phyloP scores from a whole-genome alignment of 2,113 vertebrate genomes.

The Ranitomeya variabilis region DNA sequence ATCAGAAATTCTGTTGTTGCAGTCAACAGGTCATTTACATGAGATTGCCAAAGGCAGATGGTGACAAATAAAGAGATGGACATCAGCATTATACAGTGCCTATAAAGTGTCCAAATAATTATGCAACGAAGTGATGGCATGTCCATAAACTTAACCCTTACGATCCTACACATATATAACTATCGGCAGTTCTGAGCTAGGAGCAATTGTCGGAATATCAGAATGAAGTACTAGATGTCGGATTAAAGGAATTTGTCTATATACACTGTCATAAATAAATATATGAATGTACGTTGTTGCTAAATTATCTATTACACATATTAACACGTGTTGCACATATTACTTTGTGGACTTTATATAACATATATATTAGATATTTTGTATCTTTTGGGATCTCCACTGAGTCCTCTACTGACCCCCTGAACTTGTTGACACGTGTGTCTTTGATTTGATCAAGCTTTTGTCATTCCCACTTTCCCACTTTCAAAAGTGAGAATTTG shows the following conservation, averaged over 20 bases:
- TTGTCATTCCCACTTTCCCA: constrained; percentile 59
- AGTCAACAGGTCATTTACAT: constrained; percentile 58
- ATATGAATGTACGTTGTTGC: too few relatives aligned
- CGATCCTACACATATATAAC: not conserved
- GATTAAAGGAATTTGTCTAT: not conserved
- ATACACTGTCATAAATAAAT: not conserved
- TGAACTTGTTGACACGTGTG: constrained; percentile 21
- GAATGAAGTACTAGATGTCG: not conserved
- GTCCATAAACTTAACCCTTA: not conserved
- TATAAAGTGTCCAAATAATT: not conserved
- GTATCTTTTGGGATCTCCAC: not conserved
- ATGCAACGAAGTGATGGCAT: not conserved
- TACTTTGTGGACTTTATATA: too few relatives aligned
- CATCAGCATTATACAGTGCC: not conserved
- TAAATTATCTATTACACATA: too few relatives aligned
- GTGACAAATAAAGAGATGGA: constrained; percentile 55
- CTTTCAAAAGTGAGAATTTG: constrained; percentile 61
- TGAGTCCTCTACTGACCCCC: not conserved
- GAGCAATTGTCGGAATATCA: not conserved
- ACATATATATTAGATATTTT: too few relatives aligned
- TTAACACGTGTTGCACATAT: too few relatives aligned
- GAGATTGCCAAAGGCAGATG: constrained; percentile 55
- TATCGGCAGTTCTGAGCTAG: not conserved
- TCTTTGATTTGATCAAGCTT: constrained; percentile 42
- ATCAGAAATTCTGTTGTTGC: constrained; percentile 55